Conservation (phyloP, 2,113 vertebrate genomes). For the Rafetus swinhoei region DNA sequence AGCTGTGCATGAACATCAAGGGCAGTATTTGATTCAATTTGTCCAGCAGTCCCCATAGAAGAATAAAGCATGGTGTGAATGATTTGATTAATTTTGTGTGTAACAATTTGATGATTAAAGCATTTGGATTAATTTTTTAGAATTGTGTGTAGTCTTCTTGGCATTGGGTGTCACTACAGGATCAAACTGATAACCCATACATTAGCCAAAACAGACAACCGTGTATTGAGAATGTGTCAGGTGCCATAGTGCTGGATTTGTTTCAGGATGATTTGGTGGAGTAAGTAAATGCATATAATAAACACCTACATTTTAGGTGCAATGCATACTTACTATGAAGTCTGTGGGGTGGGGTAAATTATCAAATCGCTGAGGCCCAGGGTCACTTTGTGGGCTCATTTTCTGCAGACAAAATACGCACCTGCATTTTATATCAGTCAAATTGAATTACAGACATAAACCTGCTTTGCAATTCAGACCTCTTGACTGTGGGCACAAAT, state of each 20-base stretch:
- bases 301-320: background rate
- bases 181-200: background rate
- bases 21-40: background rate
- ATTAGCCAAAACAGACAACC: background rate
- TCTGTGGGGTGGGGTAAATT: slow-evolving; percentile 52
- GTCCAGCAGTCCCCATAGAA: fast-evolving
- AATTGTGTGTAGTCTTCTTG: too few species aligned
- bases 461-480: slow-evolving; percentile 46
- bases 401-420: background rate
- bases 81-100: background rate
- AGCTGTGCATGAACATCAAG: background rate
- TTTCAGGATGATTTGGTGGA: background rate
- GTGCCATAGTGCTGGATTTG: background rate
- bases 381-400: slow-evolving; percentile 4
- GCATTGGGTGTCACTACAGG: background rate
- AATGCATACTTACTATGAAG: slow-evolving; percentile 36
- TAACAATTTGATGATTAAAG: background rate
- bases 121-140: background rate
- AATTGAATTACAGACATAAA: slow-evolving; percentile 59
- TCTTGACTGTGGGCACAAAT: slow-evolving; percentile 2
- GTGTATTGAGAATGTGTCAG: background rate
- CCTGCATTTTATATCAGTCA: slow-evolving; percentile 64
- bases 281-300: background rate
- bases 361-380: slow-evolving; percentile 46
- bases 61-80: background rate